Conservation (phyloP, 2,888 invertebrate genomes). For the Eupithecia centaureata region DNA sequence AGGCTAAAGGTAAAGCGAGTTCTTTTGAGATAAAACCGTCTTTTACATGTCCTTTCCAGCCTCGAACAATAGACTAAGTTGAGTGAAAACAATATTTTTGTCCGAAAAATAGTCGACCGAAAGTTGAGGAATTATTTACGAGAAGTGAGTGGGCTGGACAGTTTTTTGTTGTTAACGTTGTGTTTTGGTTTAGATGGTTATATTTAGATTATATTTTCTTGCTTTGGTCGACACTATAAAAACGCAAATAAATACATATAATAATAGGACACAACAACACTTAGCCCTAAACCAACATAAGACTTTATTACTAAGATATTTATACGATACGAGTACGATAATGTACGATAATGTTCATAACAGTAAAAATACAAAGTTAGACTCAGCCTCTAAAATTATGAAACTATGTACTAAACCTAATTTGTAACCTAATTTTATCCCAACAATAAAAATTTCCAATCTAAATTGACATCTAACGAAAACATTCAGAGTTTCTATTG, state of each 20-base stretch:
- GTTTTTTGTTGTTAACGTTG: not conserved
- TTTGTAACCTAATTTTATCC: not conserved
- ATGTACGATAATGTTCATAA: too few relatives aligned
- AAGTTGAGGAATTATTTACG: constrained; percentile 12
- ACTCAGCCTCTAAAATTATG: not conserved
- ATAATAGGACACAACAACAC: not conserved
- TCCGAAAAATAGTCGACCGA: constrained; percentile 7
- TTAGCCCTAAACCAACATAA: too few relatives aligned
- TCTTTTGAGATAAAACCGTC: constrained; percentile 16
- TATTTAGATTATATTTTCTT: not conserved
- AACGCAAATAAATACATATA: not conserved
- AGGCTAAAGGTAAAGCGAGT: not conserved
- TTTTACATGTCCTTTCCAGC: constrained; percentile 20
- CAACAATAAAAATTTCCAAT: not conserved
- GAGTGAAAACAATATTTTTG: constrained; percentile 18
- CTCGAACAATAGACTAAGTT: constrained; percentile 15
- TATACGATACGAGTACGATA: not conserved
- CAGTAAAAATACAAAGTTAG: too few relatives aligned
- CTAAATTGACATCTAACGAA: constrained; percentile 4
- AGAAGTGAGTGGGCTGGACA: not conserved
- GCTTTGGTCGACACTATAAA: not conserved
- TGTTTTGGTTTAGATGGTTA: not conserved
- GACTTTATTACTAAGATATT: not conserved
- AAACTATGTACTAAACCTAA: not conserved
- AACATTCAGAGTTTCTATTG: not conserved